Evolutionary conservation across 2,888 invertebrate species (phyloP), one percentile per base, ranked within the genome.

Genomic region (Torymus aiolomorphi): DNA sequence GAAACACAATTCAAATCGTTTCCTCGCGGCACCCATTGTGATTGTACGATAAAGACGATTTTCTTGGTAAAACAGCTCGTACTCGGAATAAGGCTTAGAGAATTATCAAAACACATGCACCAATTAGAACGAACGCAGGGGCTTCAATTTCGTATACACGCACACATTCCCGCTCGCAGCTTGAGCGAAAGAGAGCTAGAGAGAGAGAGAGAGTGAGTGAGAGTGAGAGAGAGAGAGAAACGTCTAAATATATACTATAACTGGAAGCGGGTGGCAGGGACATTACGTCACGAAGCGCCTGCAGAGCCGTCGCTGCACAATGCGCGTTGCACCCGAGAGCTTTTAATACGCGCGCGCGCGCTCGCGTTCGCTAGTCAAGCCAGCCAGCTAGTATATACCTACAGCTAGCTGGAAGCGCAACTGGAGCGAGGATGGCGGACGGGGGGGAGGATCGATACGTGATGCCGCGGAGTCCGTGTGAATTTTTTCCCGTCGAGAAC

Each of bases 391-490:
- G 24, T 31, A 31, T 0, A 1, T 16, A 2, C 24, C 2, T 20
- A 24, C 3, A 16, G 56, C 54, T 51, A 52, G 1, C 10, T n/a
- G 65, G 24, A 66, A 66, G 62, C 57, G 74, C 66, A 74, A 74
- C 49, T 66, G 74, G 74, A 65, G 75, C 75, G 66, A 49, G 59
- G 59, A 67, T 67, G 75, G 42, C 20, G 20, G n/a, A n/a, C 31
- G 3, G 66, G 59, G 49, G 3, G 8, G 69, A 13, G 63, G 56
- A 73, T 73, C 73, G 73, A 73, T 73, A 63, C 52, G n/a, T 71
- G 66, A 18, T 66, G 2, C 31, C 20, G 62, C n/a, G 2, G 24
- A 2, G 56, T 24, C n/a, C 20, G 61, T 31, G 71, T 24, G 71
- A 71, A 71, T 51, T 10, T 31, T 71, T 71, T 71, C 52, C 51